These are phyloP conservation scores for Liodrosophila aerea DNA, from an alignment of 2,888 invertebrate species.

Conservation along the genomic window DNA sequence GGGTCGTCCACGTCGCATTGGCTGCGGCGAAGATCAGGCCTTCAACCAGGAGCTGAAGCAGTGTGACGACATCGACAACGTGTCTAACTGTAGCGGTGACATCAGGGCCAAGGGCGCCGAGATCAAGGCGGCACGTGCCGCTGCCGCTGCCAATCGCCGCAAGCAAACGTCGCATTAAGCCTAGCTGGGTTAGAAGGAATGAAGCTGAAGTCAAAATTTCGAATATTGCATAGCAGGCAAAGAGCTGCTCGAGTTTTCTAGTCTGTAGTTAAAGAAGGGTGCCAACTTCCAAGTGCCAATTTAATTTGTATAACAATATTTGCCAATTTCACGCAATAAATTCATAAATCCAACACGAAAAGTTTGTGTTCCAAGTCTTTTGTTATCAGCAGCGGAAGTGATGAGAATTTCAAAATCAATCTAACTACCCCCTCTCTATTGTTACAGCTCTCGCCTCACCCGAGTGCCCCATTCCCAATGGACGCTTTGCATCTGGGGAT, in stretches of 20 bases:
- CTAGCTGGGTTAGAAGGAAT: too few species aligned
- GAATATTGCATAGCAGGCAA: slow-evolving; percentile 34
- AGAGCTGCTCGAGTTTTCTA: slow-evolving; percentile 71
- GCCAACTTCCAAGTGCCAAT: slow-evolving; percentile 32
- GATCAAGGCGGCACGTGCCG: slow-evolving; percentile 76
- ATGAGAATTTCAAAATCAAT: too few species aligned
- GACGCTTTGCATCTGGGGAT: slow-evolving; percentile 86
- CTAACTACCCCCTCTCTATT: background rate
- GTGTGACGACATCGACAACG: slow-evolving; percentile 91
- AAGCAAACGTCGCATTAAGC: slow-evolving; percentile 29
- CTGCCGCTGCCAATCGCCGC: slow-evolving; percentile 50
- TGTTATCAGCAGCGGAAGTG: slow-evolving; percentile 7
- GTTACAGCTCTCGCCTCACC: slow-evolving; percentile 58
- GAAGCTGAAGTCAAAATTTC: slow-evolving; percentile 20
- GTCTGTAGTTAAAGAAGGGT: slow-evolving; percentile 68
- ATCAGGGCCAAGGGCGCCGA: slow-evolving; percentile 68
- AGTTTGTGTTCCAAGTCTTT: slow-evolving; percentile 46
- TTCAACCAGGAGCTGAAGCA: slow-evolving; percentile 88
- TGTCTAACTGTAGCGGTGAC: slow-evolving; percentile 86
- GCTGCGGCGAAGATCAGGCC: slow-evolving; percentile 89
- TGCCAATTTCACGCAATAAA: slow-evolving; percentile 49
- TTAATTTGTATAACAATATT: slow-evolving; percentile 45
- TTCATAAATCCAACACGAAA: slow-evolving; percentile 26
- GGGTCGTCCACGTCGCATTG: slow-evolving; percentile 88
- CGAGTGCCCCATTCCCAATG: slow-evolving; percentile 86